phyloP scores from a whole-genome alignment of 2,888 invertebrate species.

The Lithodes maja region DNA sequence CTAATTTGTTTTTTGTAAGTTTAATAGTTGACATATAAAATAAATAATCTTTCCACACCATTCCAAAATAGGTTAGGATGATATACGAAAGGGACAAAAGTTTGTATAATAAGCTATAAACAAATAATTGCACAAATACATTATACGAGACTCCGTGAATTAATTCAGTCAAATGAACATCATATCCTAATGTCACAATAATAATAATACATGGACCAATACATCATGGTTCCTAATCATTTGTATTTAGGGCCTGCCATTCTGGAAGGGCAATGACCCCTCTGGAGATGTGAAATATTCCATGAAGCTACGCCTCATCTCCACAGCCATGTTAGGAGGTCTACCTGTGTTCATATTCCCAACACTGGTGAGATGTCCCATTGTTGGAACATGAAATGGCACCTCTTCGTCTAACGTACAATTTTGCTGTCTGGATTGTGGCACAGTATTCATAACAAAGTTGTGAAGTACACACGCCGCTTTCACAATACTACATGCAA shows the following conservation, averaged over 20 bases:
- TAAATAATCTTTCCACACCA: too few relatives aligned
- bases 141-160: too few relatives aligned
- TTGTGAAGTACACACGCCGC: slow-evolving; percentile 20
- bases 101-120: too few relatives aligned
- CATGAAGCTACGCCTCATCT: slow-evolving; percentile 3
- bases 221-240: slow-evolving; percentile 13
- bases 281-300: slow-evolving; percentile 20
- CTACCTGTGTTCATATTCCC: slow-evolving; percentile 20
- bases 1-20: too few relatives aligned
- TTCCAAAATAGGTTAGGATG: too few relatives aligned
- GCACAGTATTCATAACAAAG: slow-evolving; percentile 14
- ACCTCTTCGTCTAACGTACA: slow-evolving; percentile 13
- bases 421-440: slow-evolving; percentile 12
- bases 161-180: not conserved
- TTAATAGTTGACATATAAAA: too few relatives aligned
- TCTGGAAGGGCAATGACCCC: not conserved
- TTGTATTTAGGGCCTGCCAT: slow-evolving; percentile 15
- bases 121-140: too few relatives aligned
- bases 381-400: slow-evolving; percentile 20
- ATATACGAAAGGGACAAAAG: too few relatives aligned
- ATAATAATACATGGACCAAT: slow-evolving; percentile 3
- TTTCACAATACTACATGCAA: slow-evolving; percentile 11
- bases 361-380: slow-evolving; percentile 8
- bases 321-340: slow-evolving; percentile 14
- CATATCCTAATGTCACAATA: slow-evolving; percentile 13